Percentiles rank a stretch among this genome's conserved stretches.
Conservation (phyloP, 2,888 invertebrate genomes). For the Cephonodes hylas region DNA sequence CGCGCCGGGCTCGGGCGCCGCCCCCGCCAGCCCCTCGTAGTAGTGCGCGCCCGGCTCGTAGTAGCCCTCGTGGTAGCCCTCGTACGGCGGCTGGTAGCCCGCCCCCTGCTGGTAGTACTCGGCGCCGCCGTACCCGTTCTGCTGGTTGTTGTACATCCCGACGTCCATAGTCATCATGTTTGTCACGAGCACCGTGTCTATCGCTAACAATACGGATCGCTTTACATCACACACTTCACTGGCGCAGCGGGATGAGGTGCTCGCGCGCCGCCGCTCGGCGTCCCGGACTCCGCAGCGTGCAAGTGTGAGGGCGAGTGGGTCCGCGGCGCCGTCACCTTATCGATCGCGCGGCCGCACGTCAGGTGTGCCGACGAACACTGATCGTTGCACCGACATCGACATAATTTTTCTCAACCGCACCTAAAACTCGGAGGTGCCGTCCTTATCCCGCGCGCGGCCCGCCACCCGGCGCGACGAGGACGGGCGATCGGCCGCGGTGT, state of each 20-base stretch:
- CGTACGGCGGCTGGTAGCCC: constrained; percentile 66
- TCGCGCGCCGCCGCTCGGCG: constrained; percentile 18
- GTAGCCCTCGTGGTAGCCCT: constrained; percentile 72
- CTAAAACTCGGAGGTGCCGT: constrained; percentile 56
- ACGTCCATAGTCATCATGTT: constrained; percentile 91
- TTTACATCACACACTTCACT: constrained; percentile 73
- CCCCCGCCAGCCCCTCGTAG: constrained; percentile 71
- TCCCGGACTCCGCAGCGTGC: constrained; percentile 50
- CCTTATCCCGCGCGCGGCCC: constrained; percentile 46
- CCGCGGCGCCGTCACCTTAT: constrained; percentile 24
- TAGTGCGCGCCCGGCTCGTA: constrained; percentile 75
- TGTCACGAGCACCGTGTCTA: constrained; percentile 61
- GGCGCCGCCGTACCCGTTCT: constrained; percentile 77
- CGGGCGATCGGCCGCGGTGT: constrained; percentile 45
- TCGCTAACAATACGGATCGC: constrained; percentile 45
- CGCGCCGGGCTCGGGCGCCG: constrained; percentile 68
- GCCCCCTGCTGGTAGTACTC: constrained; percentile 79
- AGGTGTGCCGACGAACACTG: constrained; percentile 69
- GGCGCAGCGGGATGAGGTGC: constrained; percentile 35
- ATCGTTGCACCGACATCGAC: constrained; percentile 45
- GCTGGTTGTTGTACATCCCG: constrained; percentile 88
- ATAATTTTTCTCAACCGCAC: constrained; percentile 66
- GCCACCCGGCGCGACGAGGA: constrained; percentile 43
- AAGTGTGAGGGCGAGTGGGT: constrained; percentile 47
- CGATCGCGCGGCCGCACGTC: constrained; percentile 67